These are phyloP conservation scores for Perognathus longimembris DNA, from an alignment of 2,113 vertebrate genomes.

Conservation along the genomic window DNA sequence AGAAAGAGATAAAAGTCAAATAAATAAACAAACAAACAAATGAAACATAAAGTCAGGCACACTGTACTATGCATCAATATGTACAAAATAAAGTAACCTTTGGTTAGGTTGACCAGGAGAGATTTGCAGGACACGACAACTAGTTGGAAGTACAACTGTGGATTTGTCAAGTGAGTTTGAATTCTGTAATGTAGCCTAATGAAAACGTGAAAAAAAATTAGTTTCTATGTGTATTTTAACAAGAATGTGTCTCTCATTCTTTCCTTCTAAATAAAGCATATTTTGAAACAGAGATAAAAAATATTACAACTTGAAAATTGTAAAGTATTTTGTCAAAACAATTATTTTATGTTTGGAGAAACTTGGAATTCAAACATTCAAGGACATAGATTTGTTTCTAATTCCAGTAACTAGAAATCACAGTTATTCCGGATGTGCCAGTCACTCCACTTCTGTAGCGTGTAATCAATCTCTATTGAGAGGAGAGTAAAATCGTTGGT, in stretches of 20 bases:
- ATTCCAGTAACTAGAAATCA: conserved; percentile 23
- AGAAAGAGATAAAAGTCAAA: not conserved
- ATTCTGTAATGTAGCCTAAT: not conserved
- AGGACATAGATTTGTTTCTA: not conserved
- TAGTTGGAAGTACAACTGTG: not conserved
- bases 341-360: not conserved
- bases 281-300: not conserved
- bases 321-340: not conserved
- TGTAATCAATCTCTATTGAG: conserved; percentile 26
- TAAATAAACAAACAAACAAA: not conserved
- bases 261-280: not conserved
- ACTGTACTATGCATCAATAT: not conserved
- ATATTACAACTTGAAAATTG: not conserved
- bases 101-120: not conserved
- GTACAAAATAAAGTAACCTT: not conserved
- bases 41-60: not conserved
- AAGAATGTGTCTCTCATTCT: too few relatives aligned
- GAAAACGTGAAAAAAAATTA: not conserved
- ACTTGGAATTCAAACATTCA: not conserved
- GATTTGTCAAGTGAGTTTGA: not conserved
- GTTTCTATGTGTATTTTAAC: not conserved
- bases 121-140: not conserved
- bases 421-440: not conserved
- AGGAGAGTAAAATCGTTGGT: not conserved
- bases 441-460: not conserved